Conservation (phyloP, 1,140 invertebrate genomes). For the Drosophila orosa region DNA sequence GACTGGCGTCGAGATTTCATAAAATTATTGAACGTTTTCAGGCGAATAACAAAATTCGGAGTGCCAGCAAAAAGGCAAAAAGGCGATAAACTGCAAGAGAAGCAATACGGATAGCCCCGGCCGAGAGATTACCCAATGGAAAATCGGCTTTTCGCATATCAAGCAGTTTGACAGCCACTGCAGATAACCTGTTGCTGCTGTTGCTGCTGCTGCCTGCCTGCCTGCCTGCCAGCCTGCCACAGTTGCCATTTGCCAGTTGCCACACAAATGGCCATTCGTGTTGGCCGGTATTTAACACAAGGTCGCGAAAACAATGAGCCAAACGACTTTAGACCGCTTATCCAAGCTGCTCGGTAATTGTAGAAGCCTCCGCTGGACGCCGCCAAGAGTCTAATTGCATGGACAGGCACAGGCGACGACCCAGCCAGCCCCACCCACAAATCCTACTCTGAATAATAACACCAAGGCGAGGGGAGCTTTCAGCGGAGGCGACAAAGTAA, state of each 20-base stretch:
- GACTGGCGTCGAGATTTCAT: constrained; percentile 52
- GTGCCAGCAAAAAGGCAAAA: constrained; percentile 30
- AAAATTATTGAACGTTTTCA: constrained; percentile 57
- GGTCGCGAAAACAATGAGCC: constrained; percentile 66
- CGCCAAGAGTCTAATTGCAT: constrained; percentile 60
- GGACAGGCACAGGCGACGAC: constrained; percentile 25
- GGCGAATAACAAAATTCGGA: constrained; percentile 46
- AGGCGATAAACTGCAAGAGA: constrained; percentile 46
- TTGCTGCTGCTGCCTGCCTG: too few species aligned
- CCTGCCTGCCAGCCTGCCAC: background rate
- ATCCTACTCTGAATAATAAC: constrained; percentile 8
- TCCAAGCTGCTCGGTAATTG: constrained; percentile 56
- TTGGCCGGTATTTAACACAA: constrained; percentile 70
- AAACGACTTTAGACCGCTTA: constrained; percentile 65
- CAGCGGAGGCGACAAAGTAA: constrained; percentile 56
- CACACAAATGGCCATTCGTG: constrained; percentile 54
- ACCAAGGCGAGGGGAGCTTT: constrained; percentile 14
- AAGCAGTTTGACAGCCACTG: constrained; percentile 55
- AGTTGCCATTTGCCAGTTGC: constrained; percentile 17
- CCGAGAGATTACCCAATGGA: constrained; percentile 9
- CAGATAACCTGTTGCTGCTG: constrained; percentile 63
- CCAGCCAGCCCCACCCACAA: constrained; percentile 21
- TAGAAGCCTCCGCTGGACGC: constrained; percentile 33
- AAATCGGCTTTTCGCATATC: constrained; percentile 26
- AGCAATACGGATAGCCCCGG: constrained; percentile 15